Base-by-base conservation (phyloP, 2,113 vertebrate genomes). In the Boulengeromyrus knoepffleri region DNA sequence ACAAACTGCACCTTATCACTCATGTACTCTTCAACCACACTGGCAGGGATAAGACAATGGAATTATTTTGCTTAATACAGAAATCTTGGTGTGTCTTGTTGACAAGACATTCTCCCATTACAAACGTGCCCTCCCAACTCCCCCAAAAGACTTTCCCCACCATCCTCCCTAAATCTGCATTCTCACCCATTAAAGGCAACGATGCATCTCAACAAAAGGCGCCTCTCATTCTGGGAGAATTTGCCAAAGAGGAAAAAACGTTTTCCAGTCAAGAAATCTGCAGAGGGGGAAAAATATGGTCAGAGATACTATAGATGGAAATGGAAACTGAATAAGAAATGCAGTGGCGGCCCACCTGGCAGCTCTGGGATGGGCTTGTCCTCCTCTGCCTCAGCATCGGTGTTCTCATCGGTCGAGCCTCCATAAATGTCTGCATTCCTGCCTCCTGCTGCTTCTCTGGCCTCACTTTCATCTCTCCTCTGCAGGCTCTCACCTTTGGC, bases 331-430 rank as follows among this genome's bases (percentile, higher is more conserved):
- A 80, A 80, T 80, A 7, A 80, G 13, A 80, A 17, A 42, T 2
- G 31, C 31, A 42, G 36, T 7, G 10, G 74, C 2, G 5, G 46
- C 88, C 12, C 36, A 97, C 97, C 97, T 92, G 97, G 97, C 0
- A 98, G 95, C 47, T 97, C 96, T 0, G 97, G 97, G 90, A 98
- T 94, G 0, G 97, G 95, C 87, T 96, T 94, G 77, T 95, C 95
- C 1, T 94, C 93, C 42, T 94, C 95, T 0, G 94, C 96, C 92
- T 98, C 97, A 0, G 93, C 93, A 1, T 98, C 97, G 0, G 97
- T 98, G 94, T 98, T 98, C 93, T 98, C 97, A 15, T 98, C 97
- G 0, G 97, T 98, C 1, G 97, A 97, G 2, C 96, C 97, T 0
- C 94, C 96, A 0, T 97, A 98, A 0, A 95, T 97, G 92, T 98